A percentile compares a stretch with the other conserved stretches of the same genome.
These are phyloP conservation scores for Dicrurus megarhynchus DNA, from an alignment of 2,113 vertebrate genomes.

Conservation along the genomic window DNA sequence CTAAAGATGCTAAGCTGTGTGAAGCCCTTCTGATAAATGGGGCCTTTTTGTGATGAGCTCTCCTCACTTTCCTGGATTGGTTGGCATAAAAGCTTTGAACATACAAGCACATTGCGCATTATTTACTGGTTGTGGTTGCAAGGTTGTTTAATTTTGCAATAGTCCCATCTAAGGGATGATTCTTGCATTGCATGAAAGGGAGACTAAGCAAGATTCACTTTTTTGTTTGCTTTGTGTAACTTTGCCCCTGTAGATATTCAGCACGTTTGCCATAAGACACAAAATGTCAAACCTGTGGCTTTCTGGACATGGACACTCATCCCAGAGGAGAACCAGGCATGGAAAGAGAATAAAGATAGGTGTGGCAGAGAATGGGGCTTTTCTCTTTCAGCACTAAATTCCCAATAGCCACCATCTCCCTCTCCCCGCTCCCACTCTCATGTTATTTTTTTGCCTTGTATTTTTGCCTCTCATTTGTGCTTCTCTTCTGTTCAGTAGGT, in stretches of 20 bases:
- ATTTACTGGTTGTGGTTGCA: not conserved
- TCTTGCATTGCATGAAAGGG: constrained; percentile 49
- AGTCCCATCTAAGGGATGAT: constrained; percentile 69
- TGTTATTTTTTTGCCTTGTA: not conserved
- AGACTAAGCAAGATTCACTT: not conserved
- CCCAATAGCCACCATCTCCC: not conserved
- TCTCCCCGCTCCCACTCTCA: not conserved
- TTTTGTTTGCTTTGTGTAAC: not conserved
- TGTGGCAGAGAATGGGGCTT: not conserved
- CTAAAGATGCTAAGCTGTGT: constrained; percentile 57
- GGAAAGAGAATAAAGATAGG: not conserved
- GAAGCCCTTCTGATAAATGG: constrained; percentile 58
- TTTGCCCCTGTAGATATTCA: not conserved
- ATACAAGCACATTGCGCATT: constrained; percentile 28
- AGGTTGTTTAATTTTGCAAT: constrained; percentile 61
- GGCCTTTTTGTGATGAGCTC: constrained; percentile 42
- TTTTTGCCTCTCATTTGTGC: not conserved
- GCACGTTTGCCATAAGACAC: not conserved
- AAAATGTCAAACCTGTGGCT: not conserved
- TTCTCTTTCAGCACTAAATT: not conserved
- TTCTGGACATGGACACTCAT: not conserved
- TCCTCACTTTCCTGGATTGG: constrained; percentile 15
- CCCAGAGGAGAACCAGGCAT: not conserved
- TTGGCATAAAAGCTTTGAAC: constrained; percentile 33
- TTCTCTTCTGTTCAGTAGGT: not conserved